Conservation (phyloP, 1,140 invertebrate species). For the Drosophila trapezifrons region DNA sequence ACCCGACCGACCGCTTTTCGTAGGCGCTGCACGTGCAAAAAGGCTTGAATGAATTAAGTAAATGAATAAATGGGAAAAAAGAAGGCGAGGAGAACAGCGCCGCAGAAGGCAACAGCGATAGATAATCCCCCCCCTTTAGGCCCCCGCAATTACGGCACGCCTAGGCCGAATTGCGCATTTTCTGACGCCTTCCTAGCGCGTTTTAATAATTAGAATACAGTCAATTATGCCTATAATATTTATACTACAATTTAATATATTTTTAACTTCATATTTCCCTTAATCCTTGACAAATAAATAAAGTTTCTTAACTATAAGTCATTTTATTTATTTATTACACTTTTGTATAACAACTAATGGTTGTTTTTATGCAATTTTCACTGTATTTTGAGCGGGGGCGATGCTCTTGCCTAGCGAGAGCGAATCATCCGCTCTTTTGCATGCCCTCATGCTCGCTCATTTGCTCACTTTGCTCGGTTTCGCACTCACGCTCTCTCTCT, state of each 20-base stretch:
- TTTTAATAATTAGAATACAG: slow-evolving; percentile 60
- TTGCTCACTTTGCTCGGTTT: slow-evolving; percentile 6
- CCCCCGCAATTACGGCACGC: slow-evolving; percentile 26
- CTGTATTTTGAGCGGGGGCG: slow-evolving; percentile 35
- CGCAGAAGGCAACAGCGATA: slow-evolving; percentile 21
- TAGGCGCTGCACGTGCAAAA: slow-evolving; percentile 72
- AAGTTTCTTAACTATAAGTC: not conserved
- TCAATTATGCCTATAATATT: not conserved
- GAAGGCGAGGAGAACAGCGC: slow-evolving; percentile 11
- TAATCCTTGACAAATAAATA: not conserved
- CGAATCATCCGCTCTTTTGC: slow-evolving; percentile 8
- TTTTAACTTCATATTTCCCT: too few species aligned
- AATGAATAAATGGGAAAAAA: slow-evolving; percentile 14
- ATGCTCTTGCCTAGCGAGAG: slow-evolving; percentile 30
- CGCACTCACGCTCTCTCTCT: not conserved
- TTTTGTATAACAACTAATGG: not conserved
- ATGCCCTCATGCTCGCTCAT: slow-evolving; percentile 18
- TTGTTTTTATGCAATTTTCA: not conserved
- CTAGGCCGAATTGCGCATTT: slow-evolving; percentile 53
- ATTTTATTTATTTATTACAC: not conserved
- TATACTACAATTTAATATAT: not conserved
- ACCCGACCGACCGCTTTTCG: slow-evolving; percentile 29
- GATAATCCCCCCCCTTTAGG: not conserved
- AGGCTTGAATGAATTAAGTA: slow-evolving; percentile 35
- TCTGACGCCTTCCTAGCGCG: slow-evolving; percentile 11